These are phyloP conservation scores for Cryptus viduatorius DNA, from an alignment of 2,888 invertebrate species.

Conservation along the genomic window DNA sequence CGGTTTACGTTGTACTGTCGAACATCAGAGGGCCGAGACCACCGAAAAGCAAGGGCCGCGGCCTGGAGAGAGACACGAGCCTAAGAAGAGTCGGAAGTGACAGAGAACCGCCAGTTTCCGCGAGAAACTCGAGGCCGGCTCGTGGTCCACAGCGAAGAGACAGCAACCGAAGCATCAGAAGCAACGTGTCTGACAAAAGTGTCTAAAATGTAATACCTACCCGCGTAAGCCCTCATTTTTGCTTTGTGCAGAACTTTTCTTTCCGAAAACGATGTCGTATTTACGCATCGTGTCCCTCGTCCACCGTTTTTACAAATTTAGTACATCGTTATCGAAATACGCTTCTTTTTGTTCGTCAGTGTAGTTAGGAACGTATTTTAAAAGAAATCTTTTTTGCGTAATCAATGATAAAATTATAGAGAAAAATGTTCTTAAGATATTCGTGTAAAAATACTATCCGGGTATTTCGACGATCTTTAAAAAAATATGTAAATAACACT, in stretches of 20 bases:
- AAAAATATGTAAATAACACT: constrained; percentile 41
- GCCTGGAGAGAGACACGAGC: constrained; percentile 77
- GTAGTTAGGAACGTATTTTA: neutral
- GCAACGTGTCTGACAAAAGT: constrained; percentile 81
- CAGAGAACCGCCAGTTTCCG: constrained; percentile 70
- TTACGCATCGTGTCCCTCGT: neutral
- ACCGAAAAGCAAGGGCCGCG: constrained; percentile 73
- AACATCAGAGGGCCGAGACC: constrained; percentile 79
- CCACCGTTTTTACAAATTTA: neutral
- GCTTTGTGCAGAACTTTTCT: neutral
- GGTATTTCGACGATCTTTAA: neutral
- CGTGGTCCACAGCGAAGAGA: constrained; percentile 76
- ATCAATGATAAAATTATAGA: neutral
- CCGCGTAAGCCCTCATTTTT: no score
- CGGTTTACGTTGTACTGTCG: constrained; percentile 80
- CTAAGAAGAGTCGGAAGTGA: constrained; percentile 79
- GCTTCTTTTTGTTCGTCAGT: neutral
- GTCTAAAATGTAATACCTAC: constrained; percentile 72
- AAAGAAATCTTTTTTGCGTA: neutral
- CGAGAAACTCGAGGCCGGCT: constrained; percentile 65
- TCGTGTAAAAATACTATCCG: constrained; percentile 7
- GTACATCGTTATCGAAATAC: neutral
- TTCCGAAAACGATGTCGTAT: neutral
- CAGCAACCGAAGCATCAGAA: constrained; percentile 79
- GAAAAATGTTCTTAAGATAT: neutral